A percentile compares a stretch with the other conserved stretches of the same genome.
Evolutionary conservation across 2,797 vertebrate genomes (phyloP).

Genomic region (Linurgus olivaceus): DNA sequence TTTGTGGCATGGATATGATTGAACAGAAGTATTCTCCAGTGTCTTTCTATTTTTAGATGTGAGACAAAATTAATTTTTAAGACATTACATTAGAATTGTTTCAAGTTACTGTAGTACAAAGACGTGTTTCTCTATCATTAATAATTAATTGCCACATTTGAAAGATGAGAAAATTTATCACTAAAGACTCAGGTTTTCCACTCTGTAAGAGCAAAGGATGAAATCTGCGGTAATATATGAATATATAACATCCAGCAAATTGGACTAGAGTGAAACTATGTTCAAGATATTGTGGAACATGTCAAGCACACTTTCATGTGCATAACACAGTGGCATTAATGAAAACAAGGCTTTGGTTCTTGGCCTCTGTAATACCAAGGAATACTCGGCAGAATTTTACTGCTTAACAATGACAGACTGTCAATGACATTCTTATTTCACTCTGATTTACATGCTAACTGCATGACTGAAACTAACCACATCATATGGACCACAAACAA

Average conservation of each 20-base stretch:
- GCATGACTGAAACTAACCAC: background rate
- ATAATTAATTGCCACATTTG: slow-evolving; percentile 1
- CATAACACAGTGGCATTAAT: background rate
- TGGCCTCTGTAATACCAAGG: background rate
- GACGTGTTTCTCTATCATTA: background rate
- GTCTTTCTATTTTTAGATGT: background rate
- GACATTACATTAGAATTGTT: background rate
- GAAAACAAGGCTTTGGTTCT: slow-evolving; percentile 1
- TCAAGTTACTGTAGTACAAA: slow-evolving; percentile 17
- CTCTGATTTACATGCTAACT: background rate
- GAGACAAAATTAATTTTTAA: slow-evolving; percentile 21
- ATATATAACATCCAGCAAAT: background rate
- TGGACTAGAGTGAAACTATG: background rate
- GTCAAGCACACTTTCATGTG: background rate
- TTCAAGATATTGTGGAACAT: background rate
- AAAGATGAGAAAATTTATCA: background rate
- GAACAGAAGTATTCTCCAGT: background rate
- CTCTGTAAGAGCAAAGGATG: background rate
- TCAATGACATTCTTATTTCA: background rate
- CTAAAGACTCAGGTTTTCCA: background rate
- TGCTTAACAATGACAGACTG: background rate
- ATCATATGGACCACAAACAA: background rate
- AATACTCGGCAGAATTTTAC: background rate
- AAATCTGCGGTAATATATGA: background rate
- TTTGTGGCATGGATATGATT: background rate